phyloP scores from a whole-genome alignment of 2,797 vertebrate genomes.

The Gambusia yucatana region DNA sequence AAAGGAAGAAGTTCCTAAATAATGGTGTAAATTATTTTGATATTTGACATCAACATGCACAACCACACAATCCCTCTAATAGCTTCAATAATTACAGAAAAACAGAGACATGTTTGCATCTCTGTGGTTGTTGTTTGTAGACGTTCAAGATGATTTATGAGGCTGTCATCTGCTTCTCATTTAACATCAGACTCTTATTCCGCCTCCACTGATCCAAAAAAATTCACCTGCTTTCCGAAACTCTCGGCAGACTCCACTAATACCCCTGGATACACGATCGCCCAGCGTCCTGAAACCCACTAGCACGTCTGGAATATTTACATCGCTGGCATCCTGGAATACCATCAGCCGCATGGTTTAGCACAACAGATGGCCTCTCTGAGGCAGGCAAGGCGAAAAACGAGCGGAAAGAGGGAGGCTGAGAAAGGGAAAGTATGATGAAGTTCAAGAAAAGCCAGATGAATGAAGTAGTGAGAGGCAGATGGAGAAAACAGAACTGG shows the following conservation, averaged over 20 bases:
- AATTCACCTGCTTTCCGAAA: constrained; percentile 6
- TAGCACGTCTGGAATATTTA: constrained; percentile 44
- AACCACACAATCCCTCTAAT: constrained; percentile 11
- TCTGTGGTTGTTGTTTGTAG: constrained; percentile 16
- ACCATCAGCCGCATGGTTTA: constrained; percentile 60
- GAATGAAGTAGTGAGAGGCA: constrained; percentile 42
- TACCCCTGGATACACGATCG: constrained; percentile 12
- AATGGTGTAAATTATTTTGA: not conserved
- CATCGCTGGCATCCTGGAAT: constrained; percentile 44
- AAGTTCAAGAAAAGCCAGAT: constrained; percentile 43
- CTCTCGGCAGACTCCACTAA: not conserved
- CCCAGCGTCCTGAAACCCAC: constrained; percentile 17
- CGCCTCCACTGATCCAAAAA: constrained; percentile 26
- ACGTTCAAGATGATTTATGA: constrained; percentile 39
- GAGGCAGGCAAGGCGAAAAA: constrained; percentile 38
- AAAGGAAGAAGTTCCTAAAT: not conserved
- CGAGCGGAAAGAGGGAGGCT: constrained; percentile 24
- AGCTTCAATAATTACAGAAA: constrained; percentile 19
- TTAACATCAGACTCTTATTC: constrained; percentile 7
- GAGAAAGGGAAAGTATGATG: constrained; percentile 28
- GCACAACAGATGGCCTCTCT: constrained; percentile 67
- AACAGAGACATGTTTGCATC: constrained; percentile 11
- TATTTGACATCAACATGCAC: constrained; percentile 8
- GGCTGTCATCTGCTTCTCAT: constrained; percentile 19
- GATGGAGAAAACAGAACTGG: constrained; percentile 61